Evolutionary conservation across 2,797 vertebrate species (phyloP).

Genomic region (Siniperca scherzeri): DNA sequence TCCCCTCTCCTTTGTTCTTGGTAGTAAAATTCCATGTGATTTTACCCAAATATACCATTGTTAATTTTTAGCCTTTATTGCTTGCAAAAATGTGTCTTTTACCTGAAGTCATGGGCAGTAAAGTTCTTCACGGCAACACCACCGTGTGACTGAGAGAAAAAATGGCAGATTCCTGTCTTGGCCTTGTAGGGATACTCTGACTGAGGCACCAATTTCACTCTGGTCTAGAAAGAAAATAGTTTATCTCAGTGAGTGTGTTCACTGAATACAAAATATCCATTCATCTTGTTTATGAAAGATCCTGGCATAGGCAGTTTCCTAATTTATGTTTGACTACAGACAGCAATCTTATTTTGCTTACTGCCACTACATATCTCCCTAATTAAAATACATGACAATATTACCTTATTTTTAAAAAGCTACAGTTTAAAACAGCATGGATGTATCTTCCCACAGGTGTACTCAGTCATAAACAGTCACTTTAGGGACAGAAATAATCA

Average conservation of each 20-base stretch:
- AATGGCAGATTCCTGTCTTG: slow-evolving; percentile 87
- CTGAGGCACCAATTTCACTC: slow-evolving; percentile 88
- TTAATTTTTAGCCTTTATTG: slow-evolving; percentile 48
- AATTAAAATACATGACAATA: slow-evolving; percentile 23
- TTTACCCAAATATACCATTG: background rate
- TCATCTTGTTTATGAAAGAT: slow-evolving; percentile 26
- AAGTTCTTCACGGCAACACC: slow-evolving; percentile 89
- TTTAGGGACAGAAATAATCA: background rate
- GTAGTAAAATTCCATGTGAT: slow-evolving; percentile 9
- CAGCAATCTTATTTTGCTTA: slow-evolving; percentile 7
- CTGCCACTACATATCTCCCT: slow-evolving; percentile 8
- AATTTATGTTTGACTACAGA: slow-evolving; percentile 19
- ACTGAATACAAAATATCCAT: slow-evolving; percentile 31
- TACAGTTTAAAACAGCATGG: background rate
- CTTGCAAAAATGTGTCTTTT: slow-evolving; percentile 43
- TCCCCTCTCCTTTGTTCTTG: slow-evolving; percentile 44
- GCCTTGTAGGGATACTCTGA: slow-evolving; percentile 91
- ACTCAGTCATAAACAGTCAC: background rate
- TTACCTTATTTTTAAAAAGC: background rate
- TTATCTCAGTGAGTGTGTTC: slow-evolving; percentile 26
- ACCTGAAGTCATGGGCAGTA: slow-evolving; percentile 90
- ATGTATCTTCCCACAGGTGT: background rate
- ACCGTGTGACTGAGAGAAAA: slow-evolving; percentile 83
- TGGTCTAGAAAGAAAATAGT: slow-evolving; percentile 79
- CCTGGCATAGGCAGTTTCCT: background rate